Base-by-base conservation (phyloP, 2,797 vertebrate species). In the Eurystomus glaucurus region DNA sequence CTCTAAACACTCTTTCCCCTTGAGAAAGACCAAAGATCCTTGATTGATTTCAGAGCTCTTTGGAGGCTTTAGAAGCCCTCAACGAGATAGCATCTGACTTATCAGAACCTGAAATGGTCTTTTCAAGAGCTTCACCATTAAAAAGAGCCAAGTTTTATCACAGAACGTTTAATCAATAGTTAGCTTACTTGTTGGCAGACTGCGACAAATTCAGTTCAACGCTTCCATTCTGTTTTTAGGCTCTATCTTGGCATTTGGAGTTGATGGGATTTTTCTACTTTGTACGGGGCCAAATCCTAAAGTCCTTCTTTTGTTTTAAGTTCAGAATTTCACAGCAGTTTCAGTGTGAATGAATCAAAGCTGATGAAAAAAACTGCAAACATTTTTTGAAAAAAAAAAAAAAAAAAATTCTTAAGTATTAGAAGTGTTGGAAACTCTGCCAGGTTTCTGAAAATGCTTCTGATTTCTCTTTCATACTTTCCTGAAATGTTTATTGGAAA, bases 31-130 rank as follows among this genome's bases (percentile, higher is more conserved):
- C 50, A 58, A 72, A 84, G 87, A 39, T 72, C 52, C 33, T 81
- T 66, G 81, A 52, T 74, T 83, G 50, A 41, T 77, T 89, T 74
- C 69, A 65, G 77, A 93, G 37, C 19, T 77, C 51, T 80, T 61
- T 80, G 45, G 76, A 85, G 68, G 33, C 39, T 68, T 91, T 43
- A 71, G 50, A 76, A 92, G 18, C 28, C n/a, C 58, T 83, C 2
- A 2, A 18, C 80, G 51, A 89, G 55, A 57, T 55, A 88, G 26
- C 46, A 50, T 68, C 50, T 83, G 33, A 14, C n/a, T 68, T 91
- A 75, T 80, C 46, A 65, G 45, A 76, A 60, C 37, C 87, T 65
- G 60, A 83, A 86, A 72, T 6, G 10, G 21, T 48, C 50, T 86
- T 88, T 78, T 71, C 60, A 80, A 91, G 46, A 83, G 37, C 48